Evolutionary conservation across 1,140 invertebrate species (phyloP), one percentile per base, ranked within the genome.

Genomic region (Latrodectus geometricus): DNA sequence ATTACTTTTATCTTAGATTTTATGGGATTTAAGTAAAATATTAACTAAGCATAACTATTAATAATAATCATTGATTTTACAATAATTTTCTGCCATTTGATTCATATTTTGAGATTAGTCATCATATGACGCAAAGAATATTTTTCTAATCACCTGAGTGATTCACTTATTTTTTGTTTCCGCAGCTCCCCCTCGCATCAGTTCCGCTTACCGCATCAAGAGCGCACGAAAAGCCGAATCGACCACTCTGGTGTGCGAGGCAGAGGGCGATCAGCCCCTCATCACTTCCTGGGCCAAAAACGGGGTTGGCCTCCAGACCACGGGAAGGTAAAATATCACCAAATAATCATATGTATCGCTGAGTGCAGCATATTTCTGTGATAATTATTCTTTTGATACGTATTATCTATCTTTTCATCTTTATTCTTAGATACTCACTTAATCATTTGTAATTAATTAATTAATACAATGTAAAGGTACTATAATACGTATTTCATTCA

Each of bases 251-350:
- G 96, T 97, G 90, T 98, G 97, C 90, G 96, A 97, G 92, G 97
- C 96, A n/a, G 96, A 96, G 90, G 97, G 97, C 80, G 97, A 98
- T 92, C 97, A 97, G 93, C 97, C 97, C 23, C 96, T 99, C 90
- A 96, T 96, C 89, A 97, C 98, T 70, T 93, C 97, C 23, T 98
- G 97, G 97, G 65, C 77, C 11, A 88, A 88, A 21, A 87, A 87
- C 15, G 85, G 77, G 5, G 68, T 80, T 0, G 70, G 35, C 0
- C 12, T 87, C 4, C 85, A 87, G 23, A 87, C 85, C 56, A 87
- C 85, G 0, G 85, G 85, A 20, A 79, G 85, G 85, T 87, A 21
- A 56, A 20, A 9, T 54, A 35, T 5, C 35, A 35, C 35, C 35
- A 35, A 35, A 35, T 35, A 5, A 35, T 35, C 35, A 35, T 65